phyloP scores from a whole-genome alignment of 2,797 vertebrate species.

The Sebastes iracundus region DNA sequence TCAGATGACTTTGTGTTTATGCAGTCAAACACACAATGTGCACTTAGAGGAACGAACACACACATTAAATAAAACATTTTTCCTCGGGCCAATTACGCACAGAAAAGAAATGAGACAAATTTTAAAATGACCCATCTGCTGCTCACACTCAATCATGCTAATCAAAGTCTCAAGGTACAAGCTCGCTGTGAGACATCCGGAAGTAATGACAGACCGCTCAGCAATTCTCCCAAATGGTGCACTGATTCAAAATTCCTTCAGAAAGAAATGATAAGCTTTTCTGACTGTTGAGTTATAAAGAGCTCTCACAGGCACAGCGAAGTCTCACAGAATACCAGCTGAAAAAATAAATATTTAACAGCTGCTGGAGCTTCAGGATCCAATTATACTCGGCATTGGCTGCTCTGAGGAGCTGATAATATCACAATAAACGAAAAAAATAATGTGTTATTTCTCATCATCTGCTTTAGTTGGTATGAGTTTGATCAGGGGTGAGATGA shows the following conservation, averaged over 20 bases:
- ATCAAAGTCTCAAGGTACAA: conserved; percentile 2
- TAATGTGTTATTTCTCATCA: conserved; percentile 19
- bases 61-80: not conserved
- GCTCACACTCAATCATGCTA: not conserved
- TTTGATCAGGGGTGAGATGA: conserved; percentile 11
- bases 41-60: not conserved
- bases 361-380: conserved; percentile 34
- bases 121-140: conserved; percentile 14
- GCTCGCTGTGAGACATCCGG: not conserved
- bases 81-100: not conserved
- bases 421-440: conserved; percentile 14
- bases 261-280: not conserved
- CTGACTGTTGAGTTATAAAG: conserved; percentile 3
- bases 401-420: conserved; percentile 41
- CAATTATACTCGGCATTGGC: conserved; percentile 31
- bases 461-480: conserved; percentile 8
- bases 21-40: not conserved
- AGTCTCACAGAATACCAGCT: not conserved
- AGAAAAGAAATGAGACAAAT: not conserved
- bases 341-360: conserved; percentile 10
- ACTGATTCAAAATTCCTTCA: not conserved
- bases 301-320: not conserved
- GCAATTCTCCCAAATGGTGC: not conserved
- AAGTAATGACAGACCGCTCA: not conserved
- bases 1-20: not conserved